phyloP scores from a whole-genome alignment of 2,797 vertebrate genomes.

The Lepilemur ruficaudatus region DNA sequence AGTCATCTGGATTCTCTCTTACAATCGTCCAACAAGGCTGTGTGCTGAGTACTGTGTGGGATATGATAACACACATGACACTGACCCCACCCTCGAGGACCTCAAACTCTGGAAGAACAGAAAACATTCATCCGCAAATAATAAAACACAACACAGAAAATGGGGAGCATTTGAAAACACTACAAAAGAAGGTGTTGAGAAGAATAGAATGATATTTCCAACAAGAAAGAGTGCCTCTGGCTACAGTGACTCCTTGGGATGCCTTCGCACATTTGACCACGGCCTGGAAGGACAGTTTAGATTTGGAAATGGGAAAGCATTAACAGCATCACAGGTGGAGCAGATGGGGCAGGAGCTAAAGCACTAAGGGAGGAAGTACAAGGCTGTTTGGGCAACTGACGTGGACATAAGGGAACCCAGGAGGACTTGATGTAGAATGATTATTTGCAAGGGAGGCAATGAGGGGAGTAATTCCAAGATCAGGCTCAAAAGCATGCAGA shows the following conservation, averaged over 20 bases:
- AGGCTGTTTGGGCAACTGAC: fast-evolving
- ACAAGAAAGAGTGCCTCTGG: neutral
- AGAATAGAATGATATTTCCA: neutral
- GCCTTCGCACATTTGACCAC: neutral
- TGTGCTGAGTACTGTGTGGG: neutral
- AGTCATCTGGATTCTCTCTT: neutral
- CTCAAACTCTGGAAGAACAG: neutral
- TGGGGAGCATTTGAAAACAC: neutral
- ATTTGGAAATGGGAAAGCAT: neutral
- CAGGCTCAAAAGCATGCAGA: neutral
- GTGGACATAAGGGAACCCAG: neutral
- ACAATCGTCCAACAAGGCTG: neutral
- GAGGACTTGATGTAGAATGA: neutral
- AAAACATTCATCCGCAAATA: neutral
- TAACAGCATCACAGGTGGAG: neutral
- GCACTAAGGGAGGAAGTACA: neutral
- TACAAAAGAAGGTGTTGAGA: neutral
- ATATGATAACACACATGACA: neutral
- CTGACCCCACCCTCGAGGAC: neutral
- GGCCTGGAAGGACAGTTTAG: neutral
- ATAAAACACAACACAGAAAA: neutral
- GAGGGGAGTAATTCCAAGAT: neutral
- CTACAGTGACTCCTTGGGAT: neutral
- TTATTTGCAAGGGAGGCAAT: neutral
- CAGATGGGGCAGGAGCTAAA: neutral